phyloP scores from a whole-genome alignment of 2,888 invertebrate species.

The Brachypalpus laphriformis region DNA sequence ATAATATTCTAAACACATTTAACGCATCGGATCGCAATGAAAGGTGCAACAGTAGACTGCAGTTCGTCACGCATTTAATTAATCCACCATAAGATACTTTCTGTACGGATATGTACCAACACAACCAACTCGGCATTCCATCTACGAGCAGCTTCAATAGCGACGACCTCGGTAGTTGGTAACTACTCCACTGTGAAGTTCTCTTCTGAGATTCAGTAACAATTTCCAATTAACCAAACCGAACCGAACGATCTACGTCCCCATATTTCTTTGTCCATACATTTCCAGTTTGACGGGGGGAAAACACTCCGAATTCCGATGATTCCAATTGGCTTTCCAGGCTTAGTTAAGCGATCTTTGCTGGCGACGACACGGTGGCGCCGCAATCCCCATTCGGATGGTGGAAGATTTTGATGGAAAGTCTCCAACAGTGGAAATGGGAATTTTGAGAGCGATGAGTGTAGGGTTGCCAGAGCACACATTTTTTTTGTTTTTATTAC shows the following conservation, averaged over 20 bases:
- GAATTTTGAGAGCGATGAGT: neutral
- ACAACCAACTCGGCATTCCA: conserved; percentile 25
- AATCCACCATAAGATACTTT: conserved; percentile 23
- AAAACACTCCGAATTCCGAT: conserved; percentile 51
- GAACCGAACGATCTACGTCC: conserved; percentile 23
- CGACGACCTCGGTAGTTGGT: conserved; percentile 45
- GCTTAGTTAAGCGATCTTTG: conserved; percentile 1
- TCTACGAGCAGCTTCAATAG: conserved; percentile 1
- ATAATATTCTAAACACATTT: conserved; percentile 3
- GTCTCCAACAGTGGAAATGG: neutral
- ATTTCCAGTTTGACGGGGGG: conserved; percentile 38
- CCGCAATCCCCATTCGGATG: neutral
- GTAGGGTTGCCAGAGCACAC: neutral
- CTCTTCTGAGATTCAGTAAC: conserved; percentile 54
- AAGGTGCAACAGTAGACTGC: conserved; percentile 16
- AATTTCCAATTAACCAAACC: conserved; percentile 49
- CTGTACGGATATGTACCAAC: conserved; percentile 2
- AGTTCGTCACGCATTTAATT: conserved; percentile 25
- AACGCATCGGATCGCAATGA: conserved; percentile 24
- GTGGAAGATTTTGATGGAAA: neutral
- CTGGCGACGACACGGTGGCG: neutral
- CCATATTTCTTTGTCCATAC: conserved; percentile 45
- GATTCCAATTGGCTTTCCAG: conserved; percentile 41
- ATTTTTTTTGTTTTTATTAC: too few relatives aligned
- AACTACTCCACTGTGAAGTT: conserved; percentile 41